Base-by-base conservation (phyloP, 2,113 vertebrate genomes). In the Pseudorectes ferrugineus region DNA sequence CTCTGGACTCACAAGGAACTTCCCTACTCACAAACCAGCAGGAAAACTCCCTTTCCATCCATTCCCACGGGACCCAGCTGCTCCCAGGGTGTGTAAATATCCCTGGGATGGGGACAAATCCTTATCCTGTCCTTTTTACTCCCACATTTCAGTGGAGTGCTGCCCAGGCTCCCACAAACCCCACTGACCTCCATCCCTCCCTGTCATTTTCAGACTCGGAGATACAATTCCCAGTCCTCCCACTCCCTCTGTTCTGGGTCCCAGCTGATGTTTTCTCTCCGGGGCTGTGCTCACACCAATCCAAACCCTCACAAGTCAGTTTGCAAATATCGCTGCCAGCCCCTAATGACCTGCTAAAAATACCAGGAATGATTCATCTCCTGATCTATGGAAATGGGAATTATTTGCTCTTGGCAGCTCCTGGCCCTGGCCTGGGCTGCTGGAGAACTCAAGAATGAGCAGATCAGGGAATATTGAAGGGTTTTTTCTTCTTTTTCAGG, bases 281-380 rank as follows among this genome's bases (percentile, higher is more conserved):
- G 57, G 78, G 86, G 73, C 15, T 89, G 43, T 59, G 85, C 79
- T 92, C 65, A 58, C 84, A 82, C 22, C 7, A 25, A 5, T 19
- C 72, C 73, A 72, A 81, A 82, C 59, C 49, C 82, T 66, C 83
- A 16, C 84, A 12, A 82, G 76, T 28, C 80, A 29, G 18, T 75
- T 78, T 54, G 74, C 73, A 92, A 51, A 79, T 71, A 61, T 78
- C 28, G 38, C 82, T 81, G 86, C 71, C 77, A 82, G 84, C 77
- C 87, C 77, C 72, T 94, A 95, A 94, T 61, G 77, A 96, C 71
- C 94, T 85, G 87, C 95, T 95, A 95, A 95, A 96, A 95, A 96
- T 96, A 97, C 26, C 26, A 0, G 12, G 19, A 63, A 3, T 95
- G 93, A 97, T 92, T 95, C 89, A 95, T 81, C 93, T 67, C 45